Evolutionary conservation across 2,888 invertebrate genomes (phyloP), one percentile per base, ranked within the genome.

Genomic region (Calameuta idolon): DNA sequence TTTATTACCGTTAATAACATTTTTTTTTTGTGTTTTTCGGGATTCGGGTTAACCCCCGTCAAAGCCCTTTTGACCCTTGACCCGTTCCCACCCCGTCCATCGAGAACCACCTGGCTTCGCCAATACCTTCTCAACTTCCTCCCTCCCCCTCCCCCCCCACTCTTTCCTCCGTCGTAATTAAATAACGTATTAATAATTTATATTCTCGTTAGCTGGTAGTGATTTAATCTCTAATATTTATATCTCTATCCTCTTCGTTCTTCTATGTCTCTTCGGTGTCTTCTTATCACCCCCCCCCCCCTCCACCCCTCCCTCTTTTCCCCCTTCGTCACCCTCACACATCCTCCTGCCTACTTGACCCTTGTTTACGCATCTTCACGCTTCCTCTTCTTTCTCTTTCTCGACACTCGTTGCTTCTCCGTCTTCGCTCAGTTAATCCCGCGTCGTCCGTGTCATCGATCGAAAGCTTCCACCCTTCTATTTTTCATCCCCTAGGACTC

Each of bases 201-300:
- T 85, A 85, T 83, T 81, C 79, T 88, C 81, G 82, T 88, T 86
- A 85, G 83, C 82, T 87, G 85, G 84, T 88, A 87, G 83, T 86
- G 87, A 86, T 89, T 89, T 77, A 78, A 76, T 85, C 81, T 81
- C 80, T 88, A 88, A 84, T 85, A 80, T 81, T 85, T 82, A 82
- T 82, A 82, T 83, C 83, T 83, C 85, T 86, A 86, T 85, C 82
- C 35, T 35, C 35, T 35, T 35, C 35, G 81, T 77, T 76, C 79
- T 75, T 79, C 75, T 35, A 35, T 78, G 34, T 35, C 76, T 73
- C 68, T 74, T 82, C 76, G 80, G 76, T 15, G 15, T 73, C 55
- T 69, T 34, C 23, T 12, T 76, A 23, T 23, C 55, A 23, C 55
- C 71, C 31, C 31, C 55, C n/a, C n/a, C 68, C 33, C n/a, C n/a